Percentiles rank a stretch among this genome's conserved stretches.
Evolutionary conservation across 2,888 invertebrate species (phyloP).

Genomic region (Malthinus flaveolus): DNA sequence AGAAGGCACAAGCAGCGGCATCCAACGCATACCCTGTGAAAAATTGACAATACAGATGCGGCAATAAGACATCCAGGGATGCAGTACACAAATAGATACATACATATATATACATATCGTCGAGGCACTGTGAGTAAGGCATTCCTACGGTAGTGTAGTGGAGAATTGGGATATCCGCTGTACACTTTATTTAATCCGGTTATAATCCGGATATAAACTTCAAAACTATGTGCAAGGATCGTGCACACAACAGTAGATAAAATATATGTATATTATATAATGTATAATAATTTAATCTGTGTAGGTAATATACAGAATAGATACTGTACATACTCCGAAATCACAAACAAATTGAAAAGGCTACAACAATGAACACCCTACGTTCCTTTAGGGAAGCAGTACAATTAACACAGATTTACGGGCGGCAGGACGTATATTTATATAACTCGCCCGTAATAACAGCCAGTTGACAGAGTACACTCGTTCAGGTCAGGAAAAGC

Average conservation of each 20-base stretch:
- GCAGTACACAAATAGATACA: constrained; percentile 54
- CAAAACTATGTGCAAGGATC: constrained; percentile 56
- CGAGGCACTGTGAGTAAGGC: constrained; percentile 85
- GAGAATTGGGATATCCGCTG: constrained; percentile 55
- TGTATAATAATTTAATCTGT: constrained; percentile 52
- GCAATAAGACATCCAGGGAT: constrained; percentile 50
- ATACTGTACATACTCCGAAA: constrained; percentile 49
- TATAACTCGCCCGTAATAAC: constrained; percentile 39
- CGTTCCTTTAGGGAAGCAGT: constrained; percentile 56
- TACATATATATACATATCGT: constrained; percentile 55
- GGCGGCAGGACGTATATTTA: constrained; percentile 27
- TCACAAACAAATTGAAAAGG: constrained; percentile 56
- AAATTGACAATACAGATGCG: constrained; percentile 40
- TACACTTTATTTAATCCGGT: constrained; percentile 44
- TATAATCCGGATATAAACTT: constrained; percentile 47
- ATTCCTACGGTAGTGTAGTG: constrained; percentile 75
- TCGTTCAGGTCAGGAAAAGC: constrained; percentile 52
- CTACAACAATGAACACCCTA: constrained; percentile 57
- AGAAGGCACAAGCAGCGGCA: constrained; percentile 55
- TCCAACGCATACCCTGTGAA: constrained; percentile 40
- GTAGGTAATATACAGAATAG: constrained; percentile 55
- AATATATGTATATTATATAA: constrained; percentile 53
- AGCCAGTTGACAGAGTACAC: constrained; percentile 54
- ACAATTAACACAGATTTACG: constrained; percentile 50
- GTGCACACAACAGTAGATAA: constrained; percentile 58